Evolutionary conservation across 2,888 invertebrate species (phyloP).

Genomic region (Amphipyra berbera): DNA sequence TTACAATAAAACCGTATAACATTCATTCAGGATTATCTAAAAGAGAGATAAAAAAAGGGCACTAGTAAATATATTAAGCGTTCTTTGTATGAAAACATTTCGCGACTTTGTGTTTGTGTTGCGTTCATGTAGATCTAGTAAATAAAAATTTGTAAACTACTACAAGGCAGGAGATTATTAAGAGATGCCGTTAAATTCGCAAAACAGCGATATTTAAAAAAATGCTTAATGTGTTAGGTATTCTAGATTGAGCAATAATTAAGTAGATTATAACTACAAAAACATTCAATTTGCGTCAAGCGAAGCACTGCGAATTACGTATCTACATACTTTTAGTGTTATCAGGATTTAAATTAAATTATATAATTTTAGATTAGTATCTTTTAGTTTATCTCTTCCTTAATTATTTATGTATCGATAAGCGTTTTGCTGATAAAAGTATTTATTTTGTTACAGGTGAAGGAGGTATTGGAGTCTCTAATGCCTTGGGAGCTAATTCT

Average conservation of each 20-base stretch:
- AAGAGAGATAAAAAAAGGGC: too few relatives aligned
- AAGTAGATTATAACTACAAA: not conserved
- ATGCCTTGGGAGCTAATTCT: constrained; percentile 96
- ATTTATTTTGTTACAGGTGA: constrained; percentile 90
- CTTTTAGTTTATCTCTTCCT: constrained; percentile 8
- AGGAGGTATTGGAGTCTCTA: constrained; percentile 96
- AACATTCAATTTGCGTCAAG: not conserved
- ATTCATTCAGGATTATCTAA: too few relatives aligned
- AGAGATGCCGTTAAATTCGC: not conserved
- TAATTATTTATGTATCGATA: constrained; percentile 11
- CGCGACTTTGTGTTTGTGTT: too few relatives aligned
- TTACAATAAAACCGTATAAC: not conserved
- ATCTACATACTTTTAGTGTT: constrained; percentile 12
- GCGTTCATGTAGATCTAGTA: not conserved
- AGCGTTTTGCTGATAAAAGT: not conserved
- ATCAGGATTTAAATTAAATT: constrained; percentile 15
- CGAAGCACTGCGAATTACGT: constrained; percentile 25
- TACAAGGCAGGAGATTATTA: not conserved
- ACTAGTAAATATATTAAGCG: too few relatives aligned
- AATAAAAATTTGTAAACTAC: not conserved
- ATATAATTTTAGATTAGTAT: constrained; percentile 25
- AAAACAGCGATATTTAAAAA: not conserved
- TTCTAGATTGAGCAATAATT: too few relatives aligned
- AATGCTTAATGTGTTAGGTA: too few relatives aligned
- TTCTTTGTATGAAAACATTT: too few relatives aligned